Evolutionary conservation across 2,113 vertebrate species (phyloP), one percentile per base, ranked within the genome.

Genomic region (Marmota flaviventris): DNA sequence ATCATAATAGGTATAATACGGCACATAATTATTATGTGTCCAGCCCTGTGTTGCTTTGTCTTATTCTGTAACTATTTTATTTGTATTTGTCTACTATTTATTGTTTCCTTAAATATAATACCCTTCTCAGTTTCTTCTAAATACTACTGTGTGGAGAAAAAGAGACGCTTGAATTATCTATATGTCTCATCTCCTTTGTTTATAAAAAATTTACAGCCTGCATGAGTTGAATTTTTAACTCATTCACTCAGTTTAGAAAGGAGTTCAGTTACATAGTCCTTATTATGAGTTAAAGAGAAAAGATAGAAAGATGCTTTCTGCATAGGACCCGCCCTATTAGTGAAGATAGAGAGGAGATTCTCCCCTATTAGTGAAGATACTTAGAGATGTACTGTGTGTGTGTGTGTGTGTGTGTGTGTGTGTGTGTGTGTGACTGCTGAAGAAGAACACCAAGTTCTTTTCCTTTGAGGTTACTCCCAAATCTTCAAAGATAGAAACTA

Each of bases 181-280:
- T 48, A 65, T 85, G 25, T 77, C 20, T 18, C n/a, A 65, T 37
- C 20, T 22, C 4, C 8, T 61, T 29, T 85, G 37, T 53, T 63
- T 32, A 13, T 76, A 32, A n/a, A 92, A 94, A 51, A 85, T 86
- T 16, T 34, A 63, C 29, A 73, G 24, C 16, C 16, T 88, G 39
- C 9, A 29, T 77, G 37, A 61, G 8, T 78, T 95, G 93, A 95
- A 65, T 53, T 73, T 95, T 90, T 83, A 92, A 22, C 61, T 84
- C 45, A 51, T 79, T 84, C 3, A 24, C 56, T 78, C 58, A 51
- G 34, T 83, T 96, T 70, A 67, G 89, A 84, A 77, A 70, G 39
- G 48, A 67, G 2, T 37, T n/a, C 5, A n/a, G 24, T 78, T 73
- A 48, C 4, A 85, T 39, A 84, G 24, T 67, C 18, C 34, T 81